Conservation (phyloP, 1,140 invertebrate species). For the Eueides isabella region DNA sequence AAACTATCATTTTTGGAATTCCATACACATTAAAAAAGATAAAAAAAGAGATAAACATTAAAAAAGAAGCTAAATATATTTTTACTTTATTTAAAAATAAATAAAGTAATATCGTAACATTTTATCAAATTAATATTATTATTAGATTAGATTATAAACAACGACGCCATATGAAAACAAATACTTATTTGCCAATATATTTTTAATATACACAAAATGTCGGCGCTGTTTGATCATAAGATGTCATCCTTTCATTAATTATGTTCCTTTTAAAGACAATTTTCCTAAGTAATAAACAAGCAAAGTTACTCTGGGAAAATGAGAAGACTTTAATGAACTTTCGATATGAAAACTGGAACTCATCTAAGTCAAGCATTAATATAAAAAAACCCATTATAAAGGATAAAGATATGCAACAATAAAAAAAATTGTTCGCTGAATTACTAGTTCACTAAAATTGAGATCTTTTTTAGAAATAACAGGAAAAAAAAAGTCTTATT, state of each 20-base stretch:
- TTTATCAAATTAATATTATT: neutral
- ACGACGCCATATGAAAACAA: neutral
- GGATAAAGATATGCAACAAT: neutral
- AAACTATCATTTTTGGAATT: too few relatives aligned
- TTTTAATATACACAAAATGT: neutral
- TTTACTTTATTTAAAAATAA: too few relatives aligned
- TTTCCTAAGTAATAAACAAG: conserved; percentile 9
- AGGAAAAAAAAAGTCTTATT: neutral
- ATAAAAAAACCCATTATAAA: neutral
- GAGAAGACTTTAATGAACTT: conserved; percentile 11
- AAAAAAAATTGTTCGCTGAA: neutral
- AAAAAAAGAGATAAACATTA: too few relatives aligned
- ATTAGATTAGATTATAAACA: neutral
- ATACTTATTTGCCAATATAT: neutral
- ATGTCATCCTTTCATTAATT: conserved; percentile 2
- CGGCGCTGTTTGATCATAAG: neutral
- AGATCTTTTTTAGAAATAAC: too few relatives aligned
- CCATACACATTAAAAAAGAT: too few relatives aligned
- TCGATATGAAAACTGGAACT: neutral
- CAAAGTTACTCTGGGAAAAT: neutral
- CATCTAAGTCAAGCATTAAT: neutral
- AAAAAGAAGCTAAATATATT: too few relatives aligned
- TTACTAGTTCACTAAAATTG: too few relatives aligned
- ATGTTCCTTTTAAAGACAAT: conserved; percentile 5
- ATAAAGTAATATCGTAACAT: neutral